Conservation (phyloP, 2,888 invertebrate genomes). For the Sesamia inferens region DNA sequence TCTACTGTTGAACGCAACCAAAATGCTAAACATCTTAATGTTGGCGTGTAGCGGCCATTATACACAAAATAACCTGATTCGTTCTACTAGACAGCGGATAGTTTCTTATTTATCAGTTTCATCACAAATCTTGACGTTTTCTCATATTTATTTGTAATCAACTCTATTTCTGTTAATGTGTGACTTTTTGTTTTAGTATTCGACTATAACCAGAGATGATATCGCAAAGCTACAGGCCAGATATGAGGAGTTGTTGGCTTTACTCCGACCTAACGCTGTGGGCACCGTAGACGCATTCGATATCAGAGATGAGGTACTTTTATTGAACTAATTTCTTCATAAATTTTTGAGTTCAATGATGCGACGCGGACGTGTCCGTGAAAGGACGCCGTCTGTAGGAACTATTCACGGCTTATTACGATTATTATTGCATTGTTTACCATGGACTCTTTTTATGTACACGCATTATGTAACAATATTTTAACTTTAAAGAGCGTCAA, state of each 20-base stretch:
- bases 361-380: not conserved
- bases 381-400: too few relatives aligned
- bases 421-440: not conserved
- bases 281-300: conserved; percentile 97
- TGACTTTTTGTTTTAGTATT: conserved; percentile 88
- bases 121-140: not conserved
- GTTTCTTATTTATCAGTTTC: not conserved
- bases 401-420: not conserved
- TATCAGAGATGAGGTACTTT: conserved; percentile 92
- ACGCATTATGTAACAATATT: not conserved
- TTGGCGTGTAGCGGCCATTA: too few relatives aligned
- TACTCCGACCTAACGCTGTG: conserved; percentile 95
- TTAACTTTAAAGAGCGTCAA: not conserved
- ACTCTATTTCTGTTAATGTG: not conserved
- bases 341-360: not conserved
- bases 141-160: not conserved
- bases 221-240: conserved; percentile 90
- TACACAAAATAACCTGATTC: too few relatives aligned
- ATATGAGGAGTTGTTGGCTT: conserved; percentile 92
- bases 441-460: not conserved
- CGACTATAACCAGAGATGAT: conserved; percentile 87
- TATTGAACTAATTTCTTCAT: not conserved
- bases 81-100: not conserved
- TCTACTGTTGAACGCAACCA: not conserved
- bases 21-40: too few relatives aligned